Conservation (phyloP, 2,113 vertebrate species). For the Ochotona curzoniae region DNA sequence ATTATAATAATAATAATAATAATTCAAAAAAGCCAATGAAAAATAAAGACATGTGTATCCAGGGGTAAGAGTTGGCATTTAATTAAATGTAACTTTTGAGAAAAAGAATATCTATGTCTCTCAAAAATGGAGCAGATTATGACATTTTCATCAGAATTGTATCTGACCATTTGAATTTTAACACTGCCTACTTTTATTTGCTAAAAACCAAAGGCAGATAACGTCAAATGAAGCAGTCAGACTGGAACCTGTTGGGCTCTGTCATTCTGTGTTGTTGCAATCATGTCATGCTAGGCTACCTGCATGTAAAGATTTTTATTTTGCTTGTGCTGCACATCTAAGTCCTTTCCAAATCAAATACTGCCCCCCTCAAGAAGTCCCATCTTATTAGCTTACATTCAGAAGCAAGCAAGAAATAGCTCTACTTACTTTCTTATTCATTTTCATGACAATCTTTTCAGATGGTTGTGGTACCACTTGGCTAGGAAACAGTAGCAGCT, state of each 20-base stretch:
- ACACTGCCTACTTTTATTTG: neutral
- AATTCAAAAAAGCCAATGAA: neutral
- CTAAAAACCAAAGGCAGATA: too few species aligned
- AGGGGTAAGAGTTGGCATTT: neutral
- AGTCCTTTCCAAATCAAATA: too few species aligned
- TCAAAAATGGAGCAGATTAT: neutral
- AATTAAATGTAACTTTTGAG: neutral
- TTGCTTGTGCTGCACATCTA: too few species aligned
- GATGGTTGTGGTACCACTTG: neutral
- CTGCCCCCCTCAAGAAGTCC: too few species aligned
- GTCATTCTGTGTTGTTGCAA: neutral
- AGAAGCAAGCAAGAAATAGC: neutral
- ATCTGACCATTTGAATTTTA: neutral
- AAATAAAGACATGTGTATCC: neutral
- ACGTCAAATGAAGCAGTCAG: neutral
- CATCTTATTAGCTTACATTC: too few species aligned
- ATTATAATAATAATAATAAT: neutral
- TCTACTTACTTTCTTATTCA: neutral
- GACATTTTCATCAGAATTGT: neutral
- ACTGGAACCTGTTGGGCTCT: neutral
- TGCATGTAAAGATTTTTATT: neutral
- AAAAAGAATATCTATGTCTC: neutral
- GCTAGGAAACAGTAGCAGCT: neutral
- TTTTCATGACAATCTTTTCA: neutral
- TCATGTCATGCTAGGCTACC: neutral